Conservation (phyloP, 1,140 invertebrate genomes). For the Sinonovacula constricta region DNA sequence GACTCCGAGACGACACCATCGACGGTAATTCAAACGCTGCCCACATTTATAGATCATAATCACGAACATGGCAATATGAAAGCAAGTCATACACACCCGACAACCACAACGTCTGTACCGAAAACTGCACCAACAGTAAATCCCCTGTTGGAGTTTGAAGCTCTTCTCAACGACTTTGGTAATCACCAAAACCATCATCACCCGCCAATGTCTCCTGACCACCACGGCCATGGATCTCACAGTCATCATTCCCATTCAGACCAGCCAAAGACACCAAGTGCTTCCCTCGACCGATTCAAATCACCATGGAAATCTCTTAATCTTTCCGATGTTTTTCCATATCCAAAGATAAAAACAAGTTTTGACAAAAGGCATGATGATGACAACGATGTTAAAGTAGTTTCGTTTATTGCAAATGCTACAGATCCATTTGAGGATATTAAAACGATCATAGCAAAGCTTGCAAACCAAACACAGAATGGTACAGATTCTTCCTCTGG, state of each 20-base stretch:
- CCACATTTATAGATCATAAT: no score
- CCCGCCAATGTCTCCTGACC: not conserved
- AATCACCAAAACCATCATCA: not conserved
- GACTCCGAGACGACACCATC: no score
- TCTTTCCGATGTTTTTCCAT: conserved; percentile 24
- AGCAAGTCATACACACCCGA: not conserved
- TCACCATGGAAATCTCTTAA: conserved; percentile 32
- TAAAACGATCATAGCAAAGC: conserved; percentile 3
- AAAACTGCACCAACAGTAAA: not conserved
- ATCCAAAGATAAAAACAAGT: not conserved
- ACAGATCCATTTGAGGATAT: conserved; percentile 29
- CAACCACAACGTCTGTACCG: not conserved
- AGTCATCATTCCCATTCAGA: not conserved
- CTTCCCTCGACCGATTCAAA: conserved; percentile 10
- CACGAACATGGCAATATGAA: no score
- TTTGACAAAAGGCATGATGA: not conserved
- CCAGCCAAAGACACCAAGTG: not conserved
- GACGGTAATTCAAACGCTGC: no score
- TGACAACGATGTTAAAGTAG: conserved; percentile 25
- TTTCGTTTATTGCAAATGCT: conserved; percentile 24
- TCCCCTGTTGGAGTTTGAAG: not conserved
- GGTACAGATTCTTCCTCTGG: no score
- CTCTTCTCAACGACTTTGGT: not conserved
- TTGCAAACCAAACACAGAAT: conserved; percentile 6
- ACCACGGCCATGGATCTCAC: not conserved